phyloP scores from a whole-genome alignment of 2,797 vertebrate species.

The Peromyscus attwateri region DNA sequence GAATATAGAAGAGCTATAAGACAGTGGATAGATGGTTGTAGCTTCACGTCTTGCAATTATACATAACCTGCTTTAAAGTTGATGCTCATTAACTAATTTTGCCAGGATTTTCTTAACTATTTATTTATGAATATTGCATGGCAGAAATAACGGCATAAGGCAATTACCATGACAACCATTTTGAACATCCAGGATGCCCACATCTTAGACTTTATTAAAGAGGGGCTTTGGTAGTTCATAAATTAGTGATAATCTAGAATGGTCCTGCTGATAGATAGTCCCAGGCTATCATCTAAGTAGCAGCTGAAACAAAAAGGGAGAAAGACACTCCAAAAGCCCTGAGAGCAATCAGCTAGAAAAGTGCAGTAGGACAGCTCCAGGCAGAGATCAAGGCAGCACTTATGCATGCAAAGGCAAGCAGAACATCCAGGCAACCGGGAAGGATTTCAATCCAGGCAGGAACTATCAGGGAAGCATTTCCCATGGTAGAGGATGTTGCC shows the following conservation, averaged over 20 bases:
- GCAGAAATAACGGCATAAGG: background rate
- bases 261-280: background rate
- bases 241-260: slow-evolving; percentile 30
- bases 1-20: background rate
- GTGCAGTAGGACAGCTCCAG: too few species aligned
- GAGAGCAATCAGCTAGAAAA: background rate
- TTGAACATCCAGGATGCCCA: background rate
- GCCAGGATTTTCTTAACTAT: background rate
- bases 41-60: background rate
- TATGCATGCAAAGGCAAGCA: background rate
- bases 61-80: background rate
- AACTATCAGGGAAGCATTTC: background rate
- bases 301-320: background rate
- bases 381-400: background rate
- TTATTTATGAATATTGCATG: background rate
- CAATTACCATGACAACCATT: background rate
- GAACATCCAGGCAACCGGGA: background rate
- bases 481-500: background rate
- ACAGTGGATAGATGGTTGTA: background rate
- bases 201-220: background rate
- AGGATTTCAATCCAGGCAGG: too few species aligned
- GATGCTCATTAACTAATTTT: background rate
- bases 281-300: background rate
- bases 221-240: background rate
- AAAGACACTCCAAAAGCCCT: background rate